Evolutionary conservation across 1,140 invertebrate species (phyloP), one percentile per base, ranked within the genome.

Genomic region (Pseudomyrmex pallidus): DNA sequence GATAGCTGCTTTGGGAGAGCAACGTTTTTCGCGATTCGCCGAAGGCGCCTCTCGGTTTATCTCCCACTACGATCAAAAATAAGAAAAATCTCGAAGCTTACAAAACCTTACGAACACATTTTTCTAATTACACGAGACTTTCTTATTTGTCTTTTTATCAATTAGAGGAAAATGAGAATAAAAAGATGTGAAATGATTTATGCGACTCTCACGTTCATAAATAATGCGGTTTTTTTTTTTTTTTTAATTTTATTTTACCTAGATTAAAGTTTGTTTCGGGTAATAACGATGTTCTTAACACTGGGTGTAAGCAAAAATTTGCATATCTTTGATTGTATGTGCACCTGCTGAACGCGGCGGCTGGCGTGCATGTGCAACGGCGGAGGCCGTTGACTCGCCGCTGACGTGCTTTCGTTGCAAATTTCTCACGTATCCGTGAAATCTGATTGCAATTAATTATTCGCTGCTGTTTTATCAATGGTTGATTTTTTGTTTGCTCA

Each of bases 391-490:
- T 78, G 64, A 78, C 64, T 78, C 52, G 48, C 7, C 17, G 54
- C 35, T 70, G 64, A 70, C 54, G 15, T 22, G 15, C 17, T 78
- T 70, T 70, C 20, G 44, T 70, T 48, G 44, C 35, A 44, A 57
- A 59, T 78, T 78, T 78, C 66, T 46, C 22, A 68, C 35, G 20
- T 76, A 56, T 22, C 44, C 22, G 76, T 48, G 63, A 78, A 78
- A 78, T 61, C 20, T 48, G 44, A 78, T 78, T 22, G 54, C 44
- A 3, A 44, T 7, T 8, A 77, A 59, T 59, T 57, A 46, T 56
- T 66, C 12, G 25, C 52, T 10, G 17, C 12, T 12, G 15, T 35
- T 67, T 56, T 56, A 2, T n/a, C 10, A n/a, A 9, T 50, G 10
- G 3, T 13, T 10, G 17, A 17, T 62, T 20, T 35, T 74, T 15